Base-by-base conservation (phyloP, 2,888 invertebrate species). In the Metopia argyrocephala region DNA sequence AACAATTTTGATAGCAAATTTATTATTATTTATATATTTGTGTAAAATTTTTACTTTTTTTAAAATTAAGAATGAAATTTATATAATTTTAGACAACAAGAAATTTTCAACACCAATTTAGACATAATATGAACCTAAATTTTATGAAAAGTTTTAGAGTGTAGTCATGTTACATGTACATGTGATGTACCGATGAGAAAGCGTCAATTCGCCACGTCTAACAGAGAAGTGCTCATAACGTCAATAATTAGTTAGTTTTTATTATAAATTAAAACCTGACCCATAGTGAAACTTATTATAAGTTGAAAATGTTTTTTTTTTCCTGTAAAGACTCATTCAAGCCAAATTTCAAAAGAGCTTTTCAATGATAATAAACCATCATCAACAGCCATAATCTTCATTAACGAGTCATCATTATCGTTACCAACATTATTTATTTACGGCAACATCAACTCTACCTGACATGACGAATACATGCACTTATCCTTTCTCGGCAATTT, bases 291-390 rank as follows among this genome's bases (percentile, higher is more conserved):
- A 12, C 9, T 2, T 57, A 66, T n/a, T 5, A 75, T 31, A 64
- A 73, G 73, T 76, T 80, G 66, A 57, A 80, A 80, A 74, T 57
- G 57, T 64, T 56, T 69, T 50, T 69, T 76, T 73, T 38, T 76
- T 12, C 62, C n/a, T n/a, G n/a, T 68, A 76, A 23, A 66, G 52
- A 80, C 50, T 54, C 66, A 76, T 80, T 76, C 45, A 76, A 57
- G 56, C 76, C 68, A 68, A 71, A 80, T 62, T 54, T 73, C 50
- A 76, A 76, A 71, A 76, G 76, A 76, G 76, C 76, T 73, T 68
- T 71, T 57, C 27, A 71, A 59, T 76, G 79, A 79, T 76, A 76
- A 76, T 71, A 68, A 75, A 76, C 66, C 79, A 65, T 70, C 79
- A 75, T 64, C 79, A 65, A 57, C 76, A 76, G 76, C 66, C 54